phyloP scores from a whole-genome alignment of 2,888 invertebrate species.

The Parnassius orleans region DNA sequence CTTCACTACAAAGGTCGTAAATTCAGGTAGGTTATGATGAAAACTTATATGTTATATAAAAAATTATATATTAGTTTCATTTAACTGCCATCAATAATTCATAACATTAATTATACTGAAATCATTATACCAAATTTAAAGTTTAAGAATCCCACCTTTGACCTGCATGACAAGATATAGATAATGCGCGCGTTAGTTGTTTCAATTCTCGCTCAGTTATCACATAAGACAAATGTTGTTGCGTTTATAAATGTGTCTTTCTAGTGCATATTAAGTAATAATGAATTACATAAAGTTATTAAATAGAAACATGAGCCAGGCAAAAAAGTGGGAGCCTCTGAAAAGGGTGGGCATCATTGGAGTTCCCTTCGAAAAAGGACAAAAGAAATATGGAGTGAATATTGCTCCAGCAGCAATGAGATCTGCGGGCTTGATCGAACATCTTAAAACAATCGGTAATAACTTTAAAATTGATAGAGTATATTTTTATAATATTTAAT shows the following conservation, averaged over 20 bases:
- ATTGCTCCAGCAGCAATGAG: conserved; percentile 85
- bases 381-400: conserved; percentile 86
- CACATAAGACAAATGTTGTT: conserved; percentile 3
- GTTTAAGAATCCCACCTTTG: conserved; percentile 13
- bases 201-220: conserved; percentile 13
- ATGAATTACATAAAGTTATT: conserved; percentile 64
- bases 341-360: conserved; percentile 86
- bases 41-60: too few relatives aligned
- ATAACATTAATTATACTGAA: too few relatives aligned
- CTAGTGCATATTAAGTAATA: conserved; percentile 30
- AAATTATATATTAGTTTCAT: too few relatives aligned
- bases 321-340: conserved; percentile 53
- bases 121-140: conserved; percentile 3
- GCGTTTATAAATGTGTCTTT: not conserved
- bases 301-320: conserved; percentile 58
- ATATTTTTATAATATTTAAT: not conserved
- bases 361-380: conserved; percentile 91
- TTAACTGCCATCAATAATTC: too few relatives aligned
- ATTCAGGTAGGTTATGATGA: not conserved
- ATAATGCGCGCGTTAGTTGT: conserved; percentile 3
- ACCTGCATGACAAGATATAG: conserved; percentile 18
- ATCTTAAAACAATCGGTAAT: conserved; percentile 83
- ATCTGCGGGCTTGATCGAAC: conserved; percentile 82
- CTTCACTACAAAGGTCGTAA: not conserved
- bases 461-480: conserved; percentile 18